Evolutionary conservation across 1,140 invertebrate genomes (phyloP).

Genomic region (Platyura marginata): DNA sequence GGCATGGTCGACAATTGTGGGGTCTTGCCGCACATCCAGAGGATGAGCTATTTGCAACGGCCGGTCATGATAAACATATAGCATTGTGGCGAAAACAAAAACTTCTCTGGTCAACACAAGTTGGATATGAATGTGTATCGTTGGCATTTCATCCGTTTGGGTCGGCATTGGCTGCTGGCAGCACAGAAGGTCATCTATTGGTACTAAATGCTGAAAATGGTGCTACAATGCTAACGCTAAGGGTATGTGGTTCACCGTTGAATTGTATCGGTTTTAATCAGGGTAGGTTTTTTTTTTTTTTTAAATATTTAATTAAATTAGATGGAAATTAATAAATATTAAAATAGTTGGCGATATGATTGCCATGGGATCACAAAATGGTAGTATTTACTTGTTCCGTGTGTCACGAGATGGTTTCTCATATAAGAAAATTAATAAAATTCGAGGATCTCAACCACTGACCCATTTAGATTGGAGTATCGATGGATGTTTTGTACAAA

Average conservation of each 20-base stretch:
- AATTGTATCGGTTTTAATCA: conserved; percentile 74
- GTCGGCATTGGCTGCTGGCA: conserved; percentile 67
- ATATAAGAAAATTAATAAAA: conserved; percentile 75
- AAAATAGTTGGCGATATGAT: conserved; percentile 79
- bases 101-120: conserved; percentile 74
- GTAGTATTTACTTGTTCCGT: conserved; percentile 65
- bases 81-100: conserved; percentile 77
- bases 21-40: conserved; percentile 77
- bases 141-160: conserved; percentile 77
- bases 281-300: conserved; percentile 33
- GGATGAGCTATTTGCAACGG: conserved; percentile 82
- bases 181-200: conserved; percentile 70
- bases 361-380: conserved; percentile 80
- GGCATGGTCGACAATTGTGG: conserved; percentile 79
- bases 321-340: too few relatives aligned
- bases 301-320: neutral
- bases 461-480: conserved; percentile 81
- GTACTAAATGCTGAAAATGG: conserved; percentile 71
- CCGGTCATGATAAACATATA: conserved; percentile 80
- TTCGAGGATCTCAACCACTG: conserved; percentile 60
- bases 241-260: conserved; percentile 68
- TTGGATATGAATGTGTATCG: conserved; percentile 34
- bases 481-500: conserved; percentile 70
- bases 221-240: conserved; percentile 56
- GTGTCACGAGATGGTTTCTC: conserved; percentile 71